A percentile compares a stretch with the other conserved stretches of the same genome.
Conservation (phyloP, 2,888 invertebrate genomes). For the Ypsolopha scabrella region DNA sequence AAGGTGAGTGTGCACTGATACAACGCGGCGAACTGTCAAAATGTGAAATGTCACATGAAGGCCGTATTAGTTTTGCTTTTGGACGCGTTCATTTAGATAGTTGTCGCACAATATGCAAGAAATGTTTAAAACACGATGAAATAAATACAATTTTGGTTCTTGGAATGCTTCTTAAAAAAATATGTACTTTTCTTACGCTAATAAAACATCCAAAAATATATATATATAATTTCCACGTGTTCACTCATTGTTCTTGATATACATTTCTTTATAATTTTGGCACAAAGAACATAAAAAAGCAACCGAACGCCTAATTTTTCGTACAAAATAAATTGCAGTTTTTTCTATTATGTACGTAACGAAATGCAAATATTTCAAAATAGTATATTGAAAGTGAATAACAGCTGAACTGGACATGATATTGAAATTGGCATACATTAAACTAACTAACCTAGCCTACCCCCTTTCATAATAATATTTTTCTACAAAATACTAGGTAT, state of each 20-base stretch:
- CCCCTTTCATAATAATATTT: conserved; percentile 12
- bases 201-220: conserved; percentile 20
- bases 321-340: neutral
- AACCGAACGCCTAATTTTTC: neutral
- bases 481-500: no score
- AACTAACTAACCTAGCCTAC: conserved; percentile 19
- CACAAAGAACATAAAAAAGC: neutral
- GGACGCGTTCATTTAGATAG: no score
- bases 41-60: no score
- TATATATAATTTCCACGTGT: conserved; percentile 9
- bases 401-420: neutral
- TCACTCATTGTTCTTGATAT: neutral
- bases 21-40: no score
- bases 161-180: conserved; percentile 21
- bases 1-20: no score
- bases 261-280: neutral
- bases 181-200: conserved; percentile 13
- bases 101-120: no score
- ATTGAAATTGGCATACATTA: neutral
- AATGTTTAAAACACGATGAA: no score
- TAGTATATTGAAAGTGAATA: no score
- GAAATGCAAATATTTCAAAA: no score
- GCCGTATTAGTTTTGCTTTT: no score
- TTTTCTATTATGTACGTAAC: no score
- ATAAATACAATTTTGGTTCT: conserved; percentile 10